phyloP scores from a whole-genome alignment of 2,113 vertebrate species.

The Heterocephalus glaber region DNA sequence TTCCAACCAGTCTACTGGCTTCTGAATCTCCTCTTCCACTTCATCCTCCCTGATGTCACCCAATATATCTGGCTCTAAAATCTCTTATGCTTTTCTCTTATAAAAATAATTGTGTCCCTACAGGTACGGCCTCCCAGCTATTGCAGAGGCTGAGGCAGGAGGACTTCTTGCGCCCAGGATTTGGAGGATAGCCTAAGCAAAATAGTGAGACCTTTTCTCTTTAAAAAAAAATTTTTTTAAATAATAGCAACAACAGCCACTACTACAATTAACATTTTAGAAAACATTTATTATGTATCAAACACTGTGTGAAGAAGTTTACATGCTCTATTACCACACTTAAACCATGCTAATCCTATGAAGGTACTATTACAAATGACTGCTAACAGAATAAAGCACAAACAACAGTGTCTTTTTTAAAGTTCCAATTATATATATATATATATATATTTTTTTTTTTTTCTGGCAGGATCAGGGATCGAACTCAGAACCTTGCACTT shows the following conservation, averaged over 20 bases:
- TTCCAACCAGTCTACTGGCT: background rate
- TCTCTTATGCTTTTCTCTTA: background rate
- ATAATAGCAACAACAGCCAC: background rate
- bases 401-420: background rate
- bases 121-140: background rate
- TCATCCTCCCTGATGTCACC: background rate
- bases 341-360: background rate
- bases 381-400: background rate
- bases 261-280: background rate
- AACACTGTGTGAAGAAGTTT: background rate
- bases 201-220: background rate
- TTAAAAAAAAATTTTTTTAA: background rate
- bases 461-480: too few species aligned
- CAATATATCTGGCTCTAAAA: background rate
- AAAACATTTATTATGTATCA: background rate
- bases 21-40: background rate
- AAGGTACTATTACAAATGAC: background rate
- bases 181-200: background rate
- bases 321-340: background rate
- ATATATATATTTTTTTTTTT: too few species aligned
- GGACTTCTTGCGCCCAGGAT: background rate
- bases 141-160: background rate
- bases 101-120: background rate
- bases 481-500: too few species aligned
- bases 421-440: background rate